A percentile compares a stretch with the other conserved stretches of the same genome.
phyloP scores from a whole-genome alignment of 2,888 invertebrate species.

The Colletes collaris region DNA sequence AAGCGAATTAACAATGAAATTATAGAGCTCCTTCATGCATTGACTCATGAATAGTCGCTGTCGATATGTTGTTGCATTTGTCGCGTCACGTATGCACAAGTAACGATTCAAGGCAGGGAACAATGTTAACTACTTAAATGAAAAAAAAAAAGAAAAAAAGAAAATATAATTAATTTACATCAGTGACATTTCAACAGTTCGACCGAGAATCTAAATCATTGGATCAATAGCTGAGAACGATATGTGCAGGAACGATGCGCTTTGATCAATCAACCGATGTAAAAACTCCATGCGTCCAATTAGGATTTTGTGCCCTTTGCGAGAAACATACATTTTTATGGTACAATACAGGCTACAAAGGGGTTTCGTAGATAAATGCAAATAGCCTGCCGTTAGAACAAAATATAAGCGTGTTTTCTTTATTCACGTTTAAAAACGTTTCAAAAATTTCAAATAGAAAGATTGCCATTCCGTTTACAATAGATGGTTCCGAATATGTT shows the following conservation, averaged over 20 bases:
- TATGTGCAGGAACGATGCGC: conserved; percentile 28
- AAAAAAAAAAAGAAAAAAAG: too few species aligned
- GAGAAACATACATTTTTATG: conserved; percentile 13
- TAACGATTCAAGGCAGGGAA: conserved; percentile 24
- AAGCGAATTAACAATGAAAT: conserved; percentile 18
- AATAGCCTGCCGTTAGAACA: conserved; percentile 51
- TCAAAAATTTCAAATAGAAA: conserved; percentile 38
- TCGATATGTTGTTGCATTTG: conserved; percentile 16
- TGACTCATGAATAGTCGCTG: conserved; percentile 8
- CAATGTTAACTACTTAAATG: conserved; percentile 14
- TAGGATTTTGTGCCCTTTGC: conserved; percentile 26
- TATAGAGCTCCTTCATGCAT: conserved; percentile 18
- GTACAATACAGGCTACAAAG: conserved; percentile 29
- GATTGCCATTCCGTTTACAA: conserved; percentile 1
- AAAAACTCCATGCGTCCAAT: conserved; percentile 12
- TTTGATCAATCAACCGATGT: conserved; percentile 3
- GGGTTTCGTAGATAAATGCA: conserved; percentile 52
- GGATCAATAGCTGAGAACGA: conserved; percentile 27
- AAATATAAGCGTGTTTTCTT: conserved; percentile 53
- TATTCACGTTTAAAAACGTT: conserved; percentile 14
- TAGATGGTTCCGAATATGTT: conserved; percentile 5
- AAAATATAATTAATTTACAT: conserved; percentile 36
- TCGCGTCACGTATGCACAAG: conserved; percentile 11
- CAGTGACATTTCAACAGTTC: conserved; percentile 33
- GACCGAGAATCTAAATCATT: conserved; percentile 39